Conservation (phyloP, 2,113 vertebrate genomes). For the Chinchilla lanigera region DNA sequence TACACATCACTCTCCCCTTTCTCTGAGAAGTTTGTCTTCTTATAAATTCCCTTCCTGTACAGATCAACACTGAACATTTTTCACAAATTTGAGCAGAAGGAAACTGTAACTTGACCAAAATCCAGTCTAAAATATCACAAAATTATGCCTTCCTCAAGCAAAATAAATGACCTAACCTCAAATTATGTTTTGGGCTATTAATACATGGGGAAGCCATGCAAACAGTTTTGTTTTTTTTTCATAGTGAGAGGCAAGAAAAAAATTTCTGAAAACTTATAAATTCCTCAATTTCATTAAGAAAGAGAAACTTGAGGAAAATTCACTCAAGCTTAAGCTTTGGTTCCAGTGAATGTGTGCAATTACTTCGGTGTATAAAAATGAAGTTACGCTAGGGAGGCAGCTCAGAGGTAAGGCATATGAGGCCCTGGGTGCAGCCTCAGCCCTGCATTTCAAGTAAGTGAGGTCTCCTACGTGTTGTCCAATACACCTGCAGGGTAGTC, state of each 20-base stretch:
- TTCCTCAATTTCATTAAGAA: slow-evolving; percentile 47
- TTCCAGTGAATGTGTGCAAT: slow-evolving; percentile 37
- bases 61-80: slow-evolving; percentile 52
- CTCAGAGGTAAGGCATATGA: not conserved
- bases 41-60: not conserved
- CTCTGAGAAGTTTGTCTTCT: slow-evolving; percentile 17
- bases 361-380: slow-evolving; percentile 30
- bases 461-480: not conserved
- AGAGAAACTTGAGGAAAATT: slow-evolving; percentile 42
- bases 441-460: not conserved
- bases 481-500: not conserved
- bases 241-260: not conserved
- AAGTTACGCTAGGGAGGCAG: not conserved
- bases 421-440: not conserved
- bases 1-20: not conserved
- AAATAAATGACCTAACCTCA: slow-evolving; percentile 63
- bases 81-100: not conserved
- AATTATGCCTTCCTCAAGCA: slow-evolving; percentile 50
- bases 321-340: not conserved
- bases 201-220: slow-evolving; percentile 1
- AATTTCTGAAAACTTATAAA: slow-evolving; percentile 54
- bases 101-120: slow-evolving; percentile 31
- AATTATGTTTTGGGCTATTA: slow-evolving; percentile 22
- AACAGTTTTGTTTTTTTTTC: not conserved
- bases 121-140: slow-evolving; percentile 69